Percentiles rank a stretch among this genome's conserved stretches.
phyloP scores from a whole-genome alignment of 2,797 vertebrate genomes.

The Remorina albescens region DNA sequence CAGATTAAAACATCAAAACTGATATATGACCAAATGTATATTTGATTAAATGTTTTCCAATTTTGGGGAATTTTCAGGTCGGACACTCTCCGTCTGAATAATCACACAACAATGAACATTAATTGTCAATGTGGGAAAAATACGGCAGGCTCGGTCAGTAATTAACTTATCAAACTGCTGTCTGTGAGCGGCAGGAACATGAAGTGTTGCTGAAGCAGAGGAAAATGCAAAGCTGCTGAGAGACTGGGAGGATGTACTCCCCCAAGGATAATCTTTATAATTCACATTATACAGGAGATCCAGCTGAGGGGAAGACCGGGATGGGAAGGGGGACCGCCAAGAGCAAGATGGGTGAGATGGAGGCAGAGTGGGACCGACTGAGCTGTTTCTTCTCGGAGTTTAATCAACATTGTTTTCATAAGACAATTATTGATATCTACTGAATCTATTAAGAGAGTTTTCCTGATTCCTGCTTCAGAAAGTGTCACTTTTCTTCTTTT shows the following conservation, averaged over 20 bases:
- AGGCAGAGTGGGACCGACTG: not conserved
- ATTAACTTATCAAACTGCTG: not conserved
- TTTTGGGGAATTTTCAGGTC: not conserved
- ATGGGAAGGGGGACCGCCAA: not conserved
- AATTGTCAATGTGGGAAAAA: not conserved
- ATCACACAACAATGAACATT: not conserved
- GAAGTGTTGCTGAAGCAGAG: slow-evolving; percentile 3
- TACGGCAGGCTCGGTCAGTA: not conserved
- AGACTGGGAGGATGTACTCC: slow-evolving; percentile 27
- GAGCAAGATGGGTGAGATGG: not conserved
- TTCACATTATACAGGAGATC: slow-evolving; percentile 45
- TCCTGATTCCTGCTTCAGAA: not conserved
- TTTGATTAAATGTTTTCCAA: not conserved
- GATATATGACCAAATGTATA: not conserved
- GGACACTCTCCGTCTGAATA: not conserved
- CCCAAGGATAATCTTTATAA: slow-evolving; percentile 47
- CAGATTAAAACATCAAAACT: too few species aligned
- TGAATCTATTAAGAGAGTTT: not conserved
- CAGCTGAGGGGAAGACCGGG: slow-evolving; percentile 11
- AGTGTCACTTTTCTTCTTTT: too few species aligned
- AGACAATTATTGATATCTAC: not conserved
- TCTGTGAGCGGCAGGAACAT: slow-evolving; percentile 5
- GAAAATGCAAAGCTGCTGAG: slow-evolving; percentile 15
- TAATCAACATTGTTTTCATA: not conserved
- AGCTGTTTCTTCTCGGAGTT: not conserved